Percentiles rank a stretch among this genome's conserved stretches.
Evolutionary conservation across 1,140 invertebrate genomes (phyloP).

Genomic region (Asbolus verrucosus): DNA sequence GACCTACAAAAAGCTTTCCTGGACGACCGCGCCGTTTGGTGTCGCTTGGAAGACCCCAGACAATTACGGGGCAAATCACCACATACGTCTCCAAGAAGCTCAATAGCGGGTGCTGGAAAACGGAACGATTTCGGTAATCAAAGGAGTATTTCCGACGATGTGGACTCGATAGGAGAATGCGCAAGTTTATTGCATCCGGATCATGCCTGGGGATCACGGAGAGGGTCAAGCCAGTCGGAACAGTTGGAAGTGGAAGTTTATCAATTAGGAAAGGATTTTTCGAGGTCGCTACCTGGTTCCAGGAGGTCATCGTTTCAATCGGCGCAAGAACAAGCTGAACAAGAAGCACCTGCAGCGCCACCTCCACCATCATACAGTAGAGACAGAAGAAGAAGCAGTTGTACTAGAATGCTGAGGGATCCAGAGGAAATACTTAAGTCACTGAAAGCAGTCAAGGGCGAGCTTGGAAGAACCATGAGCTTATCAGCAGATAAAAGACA

Average conservation of each 20-base stretch:
- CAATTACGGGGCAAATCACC: conserved; percentile 77
- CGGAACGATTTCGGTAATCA: conserved; percentile 75
- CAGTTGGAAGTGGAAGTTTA: conserved; percentile 87
- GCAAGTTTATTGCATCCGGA: conserved; percentile 84
- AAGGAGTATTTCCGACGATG: conserved; percentile 78
- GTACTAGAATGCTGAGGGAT: conserved; percentile 77
- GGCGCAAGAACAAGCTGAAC: conserved; percentile 69
- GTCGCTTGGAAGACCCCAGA: conserved; percentile 83
- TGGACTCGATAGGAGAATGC: conserved; percentile 78
- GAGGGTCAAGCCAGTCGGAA: conserved; percentile 87
- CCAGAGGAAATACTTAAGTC: conserved; percentile 84
- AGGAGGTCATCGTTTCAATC: conserved; percentile 84
- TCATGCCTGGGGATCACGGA: conserved; percentile 83
- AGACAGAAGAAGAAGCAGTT: conserved; percentile 81
- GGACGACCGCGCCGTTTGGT: conserved; percentile 88
- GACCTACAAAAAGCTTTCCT: conserved; percentile 85
- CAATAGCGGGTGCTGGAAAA: conserved; percentile 75
- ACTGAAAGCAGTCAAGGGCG: conserved; percentile 82
- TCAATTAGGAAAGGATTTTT: conserved; percentile 86
- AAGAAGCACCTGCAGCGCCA: conserved; percentile 65
- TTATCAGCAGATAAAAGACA: conserved; percentile 72
- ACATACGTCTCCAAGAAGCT: conserved; percentile 83
- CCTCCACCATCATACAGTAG: conserved; percentile 71
- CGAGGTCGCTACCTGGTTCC: conserved; percentile 84
- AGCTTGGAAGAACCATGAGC: conserved; percentile 83